Base-by-base conservation (phyloP, 1,140 invertebrate species). In the Nasonia vitripennis region DNA sequence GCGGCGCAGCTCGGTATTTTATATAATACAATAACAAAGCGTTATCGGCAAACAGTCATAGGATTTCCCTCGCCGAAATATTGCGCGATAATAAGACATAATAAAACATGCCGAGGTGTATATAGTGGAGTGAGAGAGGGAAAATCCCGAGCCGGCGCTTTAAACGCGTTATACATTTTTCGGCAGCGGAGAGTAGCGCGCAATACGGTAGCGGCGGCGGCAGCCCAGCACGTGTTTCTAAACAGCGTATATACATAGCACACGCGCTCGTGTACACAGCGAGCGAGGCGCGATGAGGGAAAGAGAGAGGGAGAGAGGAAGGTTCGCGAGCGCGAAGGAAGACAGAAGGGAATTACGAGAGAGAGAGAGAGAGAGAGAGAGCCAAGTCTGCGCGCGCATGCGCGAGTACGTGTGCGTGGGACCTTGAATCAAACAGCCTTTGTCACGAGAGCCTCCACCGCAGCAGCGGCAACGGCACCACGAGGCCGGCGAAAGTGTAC, bases 371-470 rank as follows among this genome's bases (percentile, higher is more conserved):
- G 82, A n/a, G 74, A 48, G 62, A 0, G 84, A 82, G 87, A 83
- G 87, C 83, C 81, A 85, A 85, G 90, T 84, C 75, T 81, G 87
- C 84, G 83, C 77, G 87, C 85, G 83, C 77, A 74, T 83, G 87
- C 87, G 88, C 87, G 87, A 83, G 87, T 87, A 88, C 87, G 86
- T 91, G 89, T 90, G 91, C 89, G 92, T 91, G 91, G 91, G 91
- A 93, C 92, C 93, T 93, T 93, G 93, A 93, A 93, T 93, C 93
- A 90, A 90, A 89, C 92, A 92, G 93, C 93, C 92, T 93, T 93
- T 92, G 93, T 93, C 92, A 92, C 92, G 91, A 90, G 82, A 55
- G 90, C 90, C 90, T 90, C 90, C 87, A 90, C 89, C 90, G 90
- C 88, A 89, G 87, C 89, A 62, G 85, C 88, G 83, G 87, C 89